These are phyloP conservation scores for Galeopsomyia nigrocyanea DNA, from an alignment of 2,888 invertebrate species.

Conservation along the genomic window DNA sequence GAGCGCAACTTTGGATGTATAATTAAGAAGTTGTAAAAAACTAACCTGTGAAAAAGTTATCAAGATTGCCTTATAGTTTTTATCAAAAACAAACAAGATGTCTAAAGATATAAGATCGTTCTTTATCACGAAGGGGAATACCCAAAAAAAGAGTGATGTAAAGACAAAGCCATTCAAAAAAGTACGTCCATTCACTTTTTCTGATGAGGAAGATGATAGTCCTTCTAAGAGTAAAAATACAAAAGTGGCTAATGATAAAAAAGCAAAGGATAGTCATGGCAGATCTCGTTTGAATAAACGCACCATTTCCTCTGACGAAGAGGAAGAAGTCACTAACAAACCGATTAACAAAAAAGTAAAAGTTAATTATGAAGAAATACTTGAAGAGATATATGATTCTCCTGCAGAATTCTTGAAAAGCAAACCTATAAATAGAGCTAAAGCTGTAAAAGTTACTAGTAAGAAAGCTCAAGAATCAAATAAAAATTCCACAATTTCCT, in stretches of 20 bases:
- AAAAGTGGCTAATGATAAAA: background rate
- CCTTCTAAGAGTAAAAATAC: background rate
- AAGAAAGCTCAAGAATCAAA: conserved; percentile 27
- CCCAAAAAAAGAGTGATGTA: background rate
- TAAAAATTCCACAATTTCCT: conserved; percentile 15
- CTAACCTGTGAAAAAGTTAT: no score
- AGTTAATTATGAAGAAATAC: conserved; percentile 54
- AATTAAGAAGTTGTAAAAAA: no score
- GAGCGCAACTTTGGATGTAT: no score
- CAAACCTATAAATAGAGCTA: conserved; percentile 74
- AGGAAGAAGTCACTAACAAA: conserved; percentile 64
- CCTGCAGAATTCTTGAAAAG: conserved; percentile 74
- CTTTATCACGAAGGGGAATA: background rate
- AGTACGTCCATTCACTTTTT: background rate
- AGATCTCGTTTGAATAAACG: conserved; percentile 60
- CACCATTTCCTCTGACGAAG: conserved; percentile 68
- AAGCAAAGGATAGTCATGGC: conserved; percentile 18
- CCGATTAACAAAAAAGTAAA: conserved; percentile 63
- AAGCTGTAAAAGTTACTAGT: conserved; percentile 66
- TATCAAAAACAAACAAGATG: conserved; percentile 23
- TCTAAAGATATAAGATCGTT: conserved; percentile 40
- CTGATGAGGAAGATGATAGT: conserved; percentile 15
- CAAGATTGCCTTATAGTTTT: no score
- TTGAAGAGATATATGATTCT: conserved; percentile 67
- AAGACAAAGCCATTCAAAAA: conserved; percentile 17